Evolutionary conservation across 2,888 invertebrate species (phyloP), one percentile per base, ranked within the genome.

Genomic region (Gari tellinella): DNA sequence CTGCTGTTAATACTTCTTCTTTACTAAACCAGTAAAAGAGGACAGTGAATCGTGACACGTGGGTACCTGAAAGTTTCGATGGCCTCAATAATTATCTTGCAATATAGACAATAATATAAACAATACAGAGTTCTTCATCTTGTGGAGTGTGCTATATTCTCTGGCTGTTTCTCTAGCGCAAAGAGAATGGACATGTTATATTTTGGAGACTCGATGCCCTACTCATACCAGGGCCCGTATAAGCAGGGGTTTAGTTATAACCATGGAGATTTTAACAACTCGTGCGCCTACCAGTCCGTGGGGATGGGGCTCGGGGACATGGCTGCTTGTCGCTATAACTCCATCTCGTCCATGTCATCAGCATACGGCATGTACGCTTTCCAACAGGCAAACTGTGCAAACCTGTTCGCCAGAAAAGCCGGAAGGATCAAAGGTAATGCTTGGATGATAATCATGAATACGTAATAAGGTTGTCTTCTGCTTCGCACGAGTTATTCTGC

Each of bases 311-410:
- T 81, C n/a, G 67, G 78, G 38, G 74, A 82, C 48, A 81, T 81
- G 70, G 69, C 77, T 21, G 81, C 82, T 0, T 84, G 83, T 45
- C 74, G 83, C 25, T 84, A 80, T 67, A 81, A 79, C 55, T 84
- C 83, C 10, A 73, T 84, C 19, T 69, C 82, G 19, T 70, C 80
- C 15, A 77, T 83, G 70, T 72, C 81, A 48, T 77, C 83, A 15
- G 75, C 80, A 38, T 84, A 84, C 61, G 83, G 83, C 25, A 75
- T 80, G 72, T 84, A 84, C 56, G 77, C 83, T 1, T 75, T 84
- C 46, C 82, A 79, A 45, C 83, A 80, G 46, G 75, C 79, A 17
- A 80, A 77, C 37, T 84, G 83, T 72, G 78, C 77, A 14, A 80
- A 81, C 40, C 63, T 84, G 46, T 84, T 84, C 63, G 75, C 77